These are phyloP conservation scores for Syrphus vitripennis DNA, from an alignment of 2,888 invertebrate species.

Conservation along the genomic window DNA sequence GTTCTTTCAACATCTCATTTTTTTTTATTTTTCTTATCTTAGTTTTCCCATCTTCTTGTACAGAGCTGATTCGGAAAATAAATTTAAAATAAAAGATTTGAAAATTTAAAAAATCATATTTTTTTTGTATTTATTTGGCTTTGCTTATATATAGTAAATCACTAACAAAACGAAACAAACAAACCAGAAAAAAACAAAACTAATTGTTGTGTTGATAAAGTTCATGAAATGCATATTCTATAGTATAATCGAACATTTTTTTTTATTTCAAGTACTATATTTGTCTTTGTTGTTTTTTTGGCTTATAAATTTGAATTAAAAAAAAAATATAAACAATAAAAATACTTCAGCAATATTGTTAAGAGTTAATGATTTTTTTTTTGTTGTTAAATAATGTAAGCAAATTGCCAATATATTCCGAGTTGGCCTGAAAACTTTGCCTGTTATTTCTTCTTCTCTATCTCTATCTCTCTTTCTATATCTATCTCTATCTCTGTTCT, in stretches of 20 bases:
- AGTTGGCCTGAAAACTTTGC: slow-evolving; percentile 66
- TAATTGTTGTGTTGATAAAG: slow-evolving; percentile 28
- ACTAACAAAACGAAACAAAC: slow-evolving; percentile 31
- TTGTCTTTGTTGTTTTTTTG: slow-evolving; percentile 30
- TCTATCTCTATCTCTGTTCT: slow-evolving; percentile 26
- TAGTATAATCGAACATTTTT: slow-evolving; percentile 4
- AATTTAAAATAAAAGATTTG: slow-evolving; percentile 19
- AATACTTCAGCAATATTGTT: background rate
- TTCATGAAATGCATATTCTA: slow-evolving; percentile 34
- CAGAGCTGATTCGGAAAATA: slow-evolving; percentile 69
- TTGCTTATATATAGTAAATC: slow-evolving; percentile 60
- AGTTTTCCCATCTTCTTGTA: slow-evolving; percentile 40
- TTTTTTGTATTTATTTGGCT: slow-evolving; percentile 59
- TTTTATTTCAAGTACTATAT: background rate
- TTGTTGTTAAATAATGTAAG: slow-evolving; percentile 32
- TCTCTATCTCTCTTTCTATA: slow-evolving; percentile 27
- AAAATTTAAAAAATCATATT: slow-evolving; percentile 43
- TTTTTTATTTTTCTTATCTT: slow-evolving; percentile 8
- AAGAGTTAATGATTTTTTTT: background rate
- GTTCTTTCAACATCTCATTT: background rate
- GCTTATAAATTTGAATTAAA: slow-evolving; percentile 8
- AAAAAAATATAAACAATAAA: background rate
- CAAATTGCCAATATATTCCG: slow-evolving; percentile 61
- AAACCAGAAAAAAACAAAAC: slow-evolving; percentile 43
- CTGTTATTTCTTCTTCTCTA: slow-evolving; percentile 4